A percentile compares a stretch with the other conserved stretches of the same genome.
Conservation (phyloP, 2,888 invertebrate species). For the Polydesmus complanatus region DNA sequence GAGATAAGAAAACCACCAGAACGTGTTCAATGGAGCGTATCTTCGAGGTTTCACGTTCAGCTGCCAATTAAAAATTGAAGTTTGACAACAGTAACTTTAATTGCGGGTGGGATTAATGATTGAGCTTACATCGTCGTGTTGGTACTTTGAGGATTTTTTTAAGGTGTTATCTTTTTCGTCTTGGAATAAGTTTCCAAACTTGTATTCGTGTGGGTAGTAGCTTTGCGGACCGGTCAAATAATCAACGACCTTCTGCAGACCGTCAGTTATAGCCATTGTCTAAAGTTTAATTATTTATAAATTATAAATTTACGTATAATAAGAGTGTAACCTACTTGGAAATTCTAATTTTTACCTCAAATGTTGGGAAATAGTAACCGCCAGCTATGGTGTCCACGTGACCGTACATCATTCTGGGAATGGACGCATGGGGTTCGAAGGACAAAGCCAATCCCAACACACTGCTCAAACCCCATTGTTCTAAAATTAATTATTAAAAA, state of each 20-base stretch:
- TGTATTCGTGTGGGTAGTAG: not conserved
- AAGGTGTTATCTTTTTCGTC: no score
- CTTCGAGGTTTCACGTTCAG: not conserved
- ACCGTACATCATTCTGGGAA: not conserved
- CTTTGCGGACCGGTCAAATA: slow-evolving; percentile 10
- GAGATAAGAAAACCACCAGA: not conserved
- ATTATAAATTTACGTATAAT: no score
- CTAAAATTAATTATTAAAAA: no score
- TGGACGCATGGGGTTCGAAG: not conserved
- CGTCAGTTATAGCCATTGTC: not conserved
- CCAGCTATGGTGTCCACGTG: not conserved
- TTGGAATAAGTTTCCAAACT: slow-evolving; percentile 8
- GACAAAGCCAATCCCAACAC: not conserved
- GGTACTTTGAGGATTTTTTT: not conserved
- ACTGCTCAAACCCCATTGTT: slow-evolving; percentile 6
- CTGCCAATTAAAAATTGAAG: not conserved
- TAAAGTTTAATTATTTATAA: not conserved
- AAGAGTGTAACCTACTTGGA: no score
- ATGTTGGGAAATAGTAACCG: slow-evolving; percentile 7
- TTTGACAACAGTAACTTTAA: no score
- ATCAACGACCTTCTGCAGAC: slow-evolving; percentile 9
- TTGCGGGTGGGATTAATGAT: no score
- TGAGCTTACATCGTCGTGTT: not conserved
- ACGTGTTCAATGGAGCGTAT: not conserved
- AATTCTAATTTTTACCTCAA: no score